Base-by-base conservation (phyloP, 2,888 invertebrate genomes). In the Clusia tigrina region DNA sequence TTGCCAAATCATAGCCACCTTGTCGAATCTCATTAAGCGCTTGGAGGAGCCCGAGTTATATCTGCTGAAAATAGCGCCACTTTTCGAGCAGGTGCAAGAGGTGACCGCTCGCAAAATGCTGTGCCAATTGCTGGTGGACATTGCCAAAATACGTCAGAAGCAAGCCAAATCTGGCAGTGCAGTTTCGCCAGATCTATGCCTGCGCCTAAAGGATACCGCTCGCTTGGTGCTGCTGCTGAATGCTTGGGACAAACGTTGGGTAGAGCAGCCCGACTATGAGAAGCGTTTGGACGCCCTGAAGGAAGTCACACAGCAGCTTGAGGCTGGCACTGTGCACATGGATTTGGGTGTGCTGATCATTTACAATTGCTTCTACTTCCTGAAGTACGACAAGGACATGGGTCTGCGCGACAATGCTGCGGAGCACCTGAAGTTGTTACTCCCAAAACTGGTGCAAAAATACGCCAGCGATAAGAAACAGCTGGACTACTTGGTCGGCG, bases 181-280 rank as follows among this genome's bases (percentile, higher is more conserved):
- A 0, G 2, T 18, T 0, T 32, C 37, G 1, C 38, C 51, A 0
- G 15, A 9, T 1, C 25, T 58, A 2, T 62, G 74, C n/a, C 72
- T 71, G 68, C 37, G 73, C 62, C 23, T 74, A 1, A 85, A 87
- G 59, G 85, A 87, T 0, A 80, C 85, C 46, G 85, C 88, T 0
- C 80, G 85, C 15, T 76, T 91, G 15, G 82, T 92, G 2, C 78
- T 80, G 3, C 88, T 91, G 80, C 86, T 97, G 72, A 98, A 98
- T 83, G 90, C 96, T 0, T 96, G 90, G 87, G 93, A 97, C 82
- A 87, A 88, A 52, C 89, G 90, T 67, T 93, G 93, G 89, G 87
- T 97, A n/a, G 96, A 97, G 73, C 96, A 98, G 78, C 96, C 97
- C 0, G 95, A 98, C 84, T 96, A 93, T 74, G 90, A 92, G 65